Evolutionary conservation across 2,888 invertebrate genomes (phyloP).

Genomic region (Colletes collaris): DNA sequence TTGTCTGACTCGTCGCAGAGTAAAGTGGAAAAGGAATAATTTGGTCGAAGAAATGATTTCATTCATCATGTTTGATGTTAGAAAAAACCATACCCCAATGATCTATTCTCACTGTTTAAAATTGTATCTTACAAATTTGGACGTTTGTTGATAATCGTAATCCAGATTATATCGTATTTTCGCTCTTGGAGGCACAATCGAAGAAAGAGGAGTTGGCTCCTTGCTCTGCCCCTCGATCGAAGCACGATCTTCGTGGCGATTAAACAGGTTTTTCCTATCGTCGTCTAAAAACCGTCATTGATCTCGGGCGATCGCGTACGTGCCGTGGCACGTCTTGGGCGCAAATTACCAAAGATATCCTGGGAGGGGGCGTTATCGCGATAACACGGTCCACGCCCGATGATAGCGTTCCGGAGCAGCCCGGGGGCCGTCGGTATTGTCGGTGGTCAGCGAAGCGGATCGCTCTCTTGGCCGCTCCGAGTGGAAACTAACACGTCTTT

Average conservation of each 20-base stretch:
- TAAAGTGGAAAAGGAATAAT: too few relatives aligned
- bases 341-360: constrained; percentile 60
- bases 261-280: constrained; percentile 1
- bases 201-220: too few relatives aligned
- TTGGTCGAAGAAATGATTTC: too few relatives aligned
- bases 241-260: background rate
- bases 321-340: constrained; percentile 29
- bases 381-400: constrained; percentile 56
- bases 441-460: constrained; percentile 68
- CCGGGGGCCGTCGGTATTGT: constrained; percentile 61
- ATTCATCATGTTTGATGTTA: too few relatives aligned
- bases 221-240: too few relatives aligned
- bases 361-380: constrained; percentile 50
- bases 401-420: constrained; percentile 53
- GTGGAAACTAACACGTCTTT: constrained; percentile 73
- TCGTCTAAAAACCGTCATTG: constrained; percentile 27
- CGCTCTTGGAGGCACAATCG: too few relatives aligned
- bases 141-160: too few relatives aligned
- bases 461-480: constrained; percentile 54
- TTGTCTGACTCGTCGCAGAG: too few relatives aligned
- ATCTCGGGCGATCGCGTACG: constrained; percentile 37
- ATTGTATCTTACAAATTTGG: too few relatives aligned
- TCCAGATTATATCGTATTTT: too few relatives aligned
- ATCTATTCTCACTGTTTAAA: too few relatives aligned
- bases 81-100: too few relatives aligned